Base-by-base conservation (phyloP, 2,113 vertebrate species). In the Phaethon lepturus region DNA sequence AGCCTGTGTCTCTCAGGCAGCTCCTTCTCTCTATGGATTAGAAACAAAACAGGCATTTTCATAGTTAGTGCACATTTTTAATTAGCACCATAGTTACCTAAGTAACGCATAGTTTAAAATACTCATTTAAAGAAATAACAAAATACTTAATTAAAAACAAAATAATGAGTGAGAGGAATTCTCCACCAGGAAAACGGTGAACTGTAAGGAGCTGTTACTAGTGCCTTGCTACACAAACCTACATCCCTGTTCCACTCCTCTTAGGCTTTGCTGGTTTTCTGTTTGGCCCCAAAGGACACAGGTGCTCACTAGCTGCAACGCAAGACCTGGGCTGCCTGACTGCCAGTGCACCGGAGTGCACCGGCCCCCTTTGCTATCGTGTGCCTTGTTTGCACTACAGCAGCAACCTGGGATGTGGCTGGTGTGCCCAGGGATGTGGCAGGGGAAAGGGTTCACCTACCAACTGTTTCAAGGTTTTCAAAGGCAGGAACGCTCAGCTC, bases 61-160 rank as follows among this genome's bases (percentile, higher is more conserved):
- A 88, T 17, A 78, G 69, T 52, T 75, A 53, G 58, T 8, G 45
- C 53, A 86, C 16, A 44, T 66, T 85, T 80, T 96, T 95, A 97
- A 98, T 94, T 96, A 93, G 81, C 59, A 82, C 55, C 2, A 0
- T 56, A 87, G 86, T 92, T 92, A 88, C 15, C 64, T 75, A 95
- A 95, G 86, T 97, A 97, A 95, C 74, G 88, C 66, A 47, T 31
- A 58, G 72, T 85, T 89, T 97, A 94, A 96, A 93, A 86, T 31
- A 67, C 13, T 87, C 1, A 56, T 66, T 92, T 86, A 91, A 95
- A 95, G 31, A 95, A 97, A 94, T 95, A 14, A 94, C 55, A 94
- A 84, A 88, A 78, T 67, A 83, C 31, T 75, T 88, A 38, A 97
- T 93, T 86, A 94, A 93, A 93, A 90, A 52, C 75, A 78, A 38